Evolutionary conservation across 2,113 vertebrate genomes (phyloP).

Genomic region (Rhinoptilus africanus): DNA sequence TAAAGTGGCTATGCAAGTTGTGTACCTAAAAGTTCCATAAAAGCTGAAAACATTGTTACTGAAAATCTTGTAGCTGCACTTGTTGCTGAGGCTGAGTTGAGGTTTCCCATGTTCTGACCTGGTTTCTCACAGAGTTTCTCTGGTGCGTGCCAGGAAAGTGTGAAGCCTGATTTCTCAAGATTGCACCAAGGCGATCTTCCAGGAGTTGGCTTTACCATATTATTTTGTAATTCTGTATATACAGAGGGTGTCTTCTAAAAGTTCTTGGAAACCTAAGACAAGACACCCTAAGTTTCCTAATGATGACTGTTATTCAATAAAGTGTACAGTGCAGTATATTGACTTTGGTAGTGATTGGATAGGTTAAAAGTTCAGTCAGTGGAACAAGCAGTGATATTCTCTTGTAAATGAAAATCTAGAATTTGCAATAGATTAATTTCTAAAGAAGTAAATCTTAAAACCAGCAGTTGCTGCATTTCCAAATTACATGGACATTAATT

Average conservation of each 20-base stretch:
- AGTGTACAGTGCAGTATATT: neutral
- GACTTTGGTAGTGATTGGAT: neutral
- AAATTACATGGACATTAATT: neutral
- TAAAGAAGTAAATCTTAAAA: neutral
- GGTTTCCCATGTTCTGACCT: neutral
- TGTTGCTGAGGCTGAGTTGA: neutral
- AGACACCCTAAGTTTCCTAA: neutral
- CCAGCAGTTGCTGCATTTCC: neutral
- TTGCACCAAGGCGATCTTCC: neutral
- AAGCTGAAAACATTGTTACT: fast-evolving
- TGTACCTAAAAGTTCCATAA: neutral
- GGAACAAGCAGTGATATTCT: neutral
- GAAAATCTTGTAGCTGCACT: neutral
- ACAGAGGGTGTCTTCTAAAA: neutral
- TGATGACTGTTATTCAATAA: neutral
- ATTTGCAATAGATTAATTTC: neutral
- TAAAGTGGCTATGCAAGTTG: neutral
- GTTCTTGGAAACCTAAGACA: neutral
- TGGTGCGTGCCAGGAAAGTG: neutral
- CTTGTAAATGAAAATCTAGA: neutral
- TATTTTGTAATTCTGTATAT: neutral
- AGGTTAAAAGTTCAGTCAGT: neutral
- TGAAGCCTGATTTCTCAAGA: neutral
- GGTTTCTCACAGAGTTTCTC: neutral
- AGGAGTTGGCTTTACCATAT: neutral